Percentiles rank a stretch among this genome's conserved stretches.
Conservation (phyloP, 2,113 vertebrate genomes). For the Hypanus sabinus region DNA sequence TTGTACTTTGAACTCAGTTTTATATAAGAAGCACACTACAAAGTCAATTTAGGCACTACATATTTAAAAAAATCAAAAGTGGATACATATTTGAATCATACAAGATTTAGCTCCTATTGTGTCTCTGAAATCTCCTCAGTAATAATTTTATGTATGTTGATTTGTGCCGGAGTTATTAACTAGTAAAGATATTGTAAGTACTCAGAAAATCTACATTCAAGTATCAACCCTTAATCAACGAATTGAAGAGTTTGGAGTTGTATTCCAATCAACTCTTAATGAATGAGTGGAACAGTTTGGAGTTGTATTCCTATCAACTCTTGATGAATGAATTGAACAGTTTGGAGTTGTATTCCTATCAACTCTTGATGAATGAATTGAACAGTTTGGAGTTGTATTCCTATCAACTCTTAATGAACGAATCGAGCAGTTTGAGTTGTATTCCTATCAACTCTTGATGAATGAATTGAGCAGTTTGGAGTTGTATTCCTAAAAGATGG, state of each 20-base stretch:
- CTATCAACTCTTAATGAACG: not conserved
- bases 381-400: not conserved
- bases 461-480: not conserved
- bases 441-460: no score
- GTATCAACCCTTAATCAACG: not conserved
- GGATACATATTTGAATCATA: not conserved
- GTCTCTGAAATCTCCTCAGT: not conserved
- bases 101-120: not conserved
- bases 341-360: not conserved
- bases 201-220: not conserved
- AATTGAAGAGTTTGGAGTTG: not conserved
- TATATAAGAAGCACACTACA: not conserved
- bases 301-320: not conserved
- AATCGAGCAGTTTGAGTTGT: not conserved
- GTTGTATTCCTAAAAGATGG: not conserved
- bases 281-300: not conserved
- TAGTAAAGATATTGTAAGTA: not conserved
- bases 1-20: not conserved
- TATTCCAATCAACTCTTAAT: not conserved
- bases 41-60: not conserved
- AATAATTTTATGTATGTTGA: not conserved
- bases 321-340: not conserved
- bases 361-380: not conserved
- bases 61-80: not conserved
- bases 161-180: not conserved